Evolutionary conservation across 2,888 invertebrate genomes (phyloP).

Genomic region (Macrophya alboannulata): DNA sequence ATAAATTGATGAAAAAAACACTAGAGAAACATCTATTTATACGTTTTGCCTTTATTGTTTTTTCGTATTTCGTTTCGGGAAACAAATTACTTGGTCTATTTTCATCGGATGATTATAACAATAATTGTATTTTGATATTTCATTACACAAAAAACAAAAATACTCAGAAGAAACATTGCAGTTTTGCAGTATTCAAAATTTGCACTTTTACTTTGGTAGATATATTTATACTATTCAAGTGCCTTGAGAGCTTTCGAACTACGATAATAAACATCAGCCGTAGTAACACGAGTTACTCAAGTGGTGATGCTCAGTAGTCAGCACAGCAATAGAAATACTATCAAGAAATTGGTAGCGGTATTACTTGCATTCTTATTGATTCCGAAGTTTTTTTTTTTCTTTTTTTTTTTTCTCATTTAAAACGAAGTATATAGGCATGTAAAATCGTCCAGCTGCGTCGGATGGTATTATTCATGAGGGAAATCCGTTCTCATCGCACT

Average conservation of each 20-base stretch:
- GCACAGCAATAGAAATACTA: not conserved
- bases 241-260: constrained; percentile 60
- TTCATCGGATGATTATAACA: not conserved
- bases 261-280: constrained; percentile 56
- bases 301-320: constrained; percentile 38
- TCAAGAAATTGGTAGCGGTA: not conserved
- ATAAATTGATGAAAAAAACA: constrained; percentile 34
- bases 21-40: constrained; percentile 27
- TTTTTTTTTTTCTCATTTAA: too few species aligned
- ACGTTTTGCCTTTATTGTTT: constrained; percentile 22
- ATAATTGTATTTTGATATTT: not conserved
- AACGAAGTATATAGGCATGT: not conserved
- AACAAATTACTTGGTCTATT: not conserved
- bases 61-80: not conserved
- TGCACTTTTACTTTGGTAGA: constrained; percentile 35
- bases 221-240: constrained; percentile 64
- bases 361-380: not conserved
- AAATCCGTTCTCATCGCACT: constrained; percentile 33
- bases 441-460: not conserved
- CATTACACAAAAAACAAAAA: too few species aligned
- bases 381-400: not conserved
- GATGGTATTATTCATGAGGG: constrained; percentile 30
- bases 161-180: not conserved
- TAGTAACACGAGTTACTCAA: constrained; percentile 20
- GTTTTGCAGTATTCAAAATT: constrained; percentile 12